These are phyloP conservation scores for Tachypleus tridentatus DNA, from an alignment of 1,140 invertebrate species.

Conservation along the genomic window DNA sequence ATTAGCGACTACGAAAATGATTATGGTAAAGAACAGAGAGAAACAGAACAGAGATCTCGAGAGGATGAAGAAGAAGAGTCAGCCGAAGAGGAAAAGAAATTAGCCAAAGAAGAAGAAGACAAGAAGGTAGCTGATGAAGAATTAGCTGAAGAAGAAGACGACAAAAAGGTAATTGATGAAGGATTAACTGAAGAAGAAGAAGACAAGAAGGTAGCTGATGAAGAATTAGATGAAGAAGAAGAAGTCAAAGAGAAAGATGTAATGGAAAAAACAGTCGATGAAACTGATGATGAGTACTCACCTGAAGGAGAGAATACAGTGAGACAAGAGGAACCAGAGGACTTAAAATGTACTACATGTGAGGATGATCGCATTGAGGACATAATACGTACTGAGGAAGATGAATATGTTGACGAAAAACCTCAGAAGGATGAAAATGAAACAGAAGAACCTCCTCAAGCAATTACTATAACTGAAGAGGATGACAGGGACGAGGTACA, in stretches of 20 bases:
- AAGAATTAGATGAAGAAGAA: background rate
- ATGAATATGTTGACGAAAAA: slow-evolving; percentile 8
- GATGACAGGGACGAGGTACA: slow-evolving; percentile 3
- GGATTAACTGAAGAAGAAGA: slow-evolving; percentile 2
- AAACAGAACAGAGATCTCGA: too few relatives aligned
- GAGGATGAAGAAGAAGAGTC: background rate
- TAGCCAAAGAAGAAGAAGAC: background rate
- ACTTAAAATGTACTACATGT: background rate
- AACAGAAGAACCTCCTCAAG: background rate
- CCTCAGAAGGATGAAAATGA: background rate
- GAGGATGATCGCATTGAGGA: slow-evolving; percentile 5
- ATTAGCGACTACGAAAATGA: too few relatives aligned
- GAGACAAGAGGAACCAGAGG: background rate
- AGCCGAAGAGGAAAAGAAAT: background rate
- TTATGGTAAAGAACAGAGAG: too few relatives aligned
- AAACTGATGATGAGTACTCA: too few relatives aligned
- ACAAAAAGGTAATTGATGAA: slow-evolving; percentile 2
- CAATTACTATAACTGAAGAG: slow-evolving; percentile 2
- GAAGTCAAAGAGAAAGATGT: background rate
- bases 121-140: too few relatives aligned
- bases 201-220: slow-evolving; percentile 4
- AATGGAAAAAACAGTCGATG: background rate
- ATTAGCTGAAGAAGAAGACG: slow-evolving; percentile 3
- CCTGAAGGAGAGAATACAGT: slow-evolving; percentile 2
- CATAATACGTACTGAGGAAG: background rate